Evolutionary conservation across 2,888 invertebrate genomes (phyloP), one percentile per base, ranked within the genome.

Genomic region (Ectropis crepuscularia): DNA sequence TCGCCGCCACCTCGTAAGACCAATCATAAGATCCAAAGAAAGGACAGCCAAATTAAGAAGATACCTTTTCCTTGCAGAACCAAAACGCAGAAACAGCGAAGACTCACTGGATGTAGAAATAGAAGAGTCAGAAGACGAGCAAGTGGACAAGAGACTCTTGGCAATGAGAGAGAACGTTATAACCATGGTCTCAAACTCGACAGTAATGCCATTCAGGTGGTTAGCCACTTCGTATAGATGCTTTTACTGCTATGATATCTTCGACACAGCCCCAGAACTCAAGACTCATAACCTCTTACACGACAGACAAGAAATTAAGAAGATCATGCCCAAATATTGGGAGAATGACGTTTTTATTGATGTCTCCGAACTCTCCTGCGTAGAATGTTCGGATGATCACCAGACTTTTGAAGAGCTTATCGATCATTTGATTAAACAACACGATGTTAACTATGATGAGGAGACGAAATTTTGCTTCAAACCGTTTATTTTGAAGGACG

Each of bases 171-270:
- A 69, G 6, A 83, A 84, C 46, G 74, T 85, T 0, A 71, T 70
- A 0, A 72, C 75, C 57, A 69, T 84, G 0, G 61, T 88, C 0
- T 57, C 74, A 6, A 77, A 80, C 6, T 79, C 85, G 0, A 80
- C 80, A 0, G 63, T 78, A 0, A 72, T 75, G 67, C 81, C 83
- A 0, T 83, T 82, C 47, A 68, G 78, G 38, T 82, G 82, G 80
- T 64, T 79, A 0, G 68, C 68, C n/a, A 79, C 72, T 5, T 72
- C 71, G 0, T 81, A 75, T 48, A 65, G 78, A 65, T 82, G 81
- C 42, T 82, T 82, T 51, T 82, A 75, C 49, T 83, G 82, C 57
- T 79, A 78, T 28, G 79, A 80, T 36, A 69, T 78, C 42, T 82
- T 79, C 37, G 68, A 70, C 12, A 69, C 74, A 5, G 71, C 72